Evolutionary conservation across 2,113 vertebrate species (phyloP).

Genomic region (Rhinoderma darwinii): DNA sequence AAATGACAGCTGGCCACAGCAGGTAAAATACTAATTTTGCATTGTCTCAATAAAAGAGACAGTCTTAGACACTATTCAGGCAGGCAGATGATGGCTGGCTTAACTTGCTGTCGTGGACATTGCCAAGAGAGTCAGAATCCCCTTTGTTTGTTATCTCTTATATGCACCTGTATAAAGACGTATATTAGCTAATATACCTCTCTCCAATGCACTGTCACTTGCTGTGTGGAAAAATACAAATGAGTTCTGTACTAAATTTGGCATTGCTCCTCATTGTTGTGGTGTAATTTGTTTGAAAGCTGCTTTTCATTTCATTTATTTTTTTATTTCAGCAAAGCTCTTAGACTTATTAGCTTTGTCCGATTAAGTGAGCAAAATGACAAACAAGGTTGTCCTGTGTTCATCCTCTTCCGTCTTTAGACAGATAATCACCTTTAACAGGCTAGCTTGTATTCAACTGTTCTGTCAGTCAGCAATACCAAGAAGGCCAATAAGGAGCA

Average conservation of each 20-base stretch:
- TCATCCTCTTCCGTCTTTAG: constrained; percentile 83
- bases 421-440: constrained; percentile 84
- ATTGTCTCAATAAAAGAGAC: too few species aligned
- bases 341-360: constrained; percentile 74
- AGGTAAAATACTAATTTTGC: too few species aligned
- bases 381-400: constrained; percentile 76
- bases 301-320: constrained; percentile 77
- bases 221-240: constrained; percentile 28
- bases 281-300: constrained; percentile 70
- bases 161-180: not conserved
- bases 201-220: not conserved
- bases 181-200: not conserved
- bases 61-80: too few species aligned
- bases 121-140: not conserved
- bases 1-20: too few species aligned
- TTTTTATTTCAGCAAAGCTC: constrained; percentile 71
- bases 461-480: constrained; percentile 72
- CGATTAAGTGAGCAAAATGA: constrained; percentile 79
- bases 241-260: not conserved
- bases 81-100: too few species aligned
- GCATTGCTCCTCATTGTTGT: not conserved
- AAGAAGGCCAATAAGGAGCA: constrained; percentile 74
- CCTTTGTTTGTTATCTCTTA: not conserved
- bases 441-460: constrained; percentile 78
- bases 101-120: too few species aligned